Evolutionary conservation across 2,888 invertebrate genomes (phyloP), one percentile per base, ranked within the genome.

Genomic region (Ctena decussata): DNA sequence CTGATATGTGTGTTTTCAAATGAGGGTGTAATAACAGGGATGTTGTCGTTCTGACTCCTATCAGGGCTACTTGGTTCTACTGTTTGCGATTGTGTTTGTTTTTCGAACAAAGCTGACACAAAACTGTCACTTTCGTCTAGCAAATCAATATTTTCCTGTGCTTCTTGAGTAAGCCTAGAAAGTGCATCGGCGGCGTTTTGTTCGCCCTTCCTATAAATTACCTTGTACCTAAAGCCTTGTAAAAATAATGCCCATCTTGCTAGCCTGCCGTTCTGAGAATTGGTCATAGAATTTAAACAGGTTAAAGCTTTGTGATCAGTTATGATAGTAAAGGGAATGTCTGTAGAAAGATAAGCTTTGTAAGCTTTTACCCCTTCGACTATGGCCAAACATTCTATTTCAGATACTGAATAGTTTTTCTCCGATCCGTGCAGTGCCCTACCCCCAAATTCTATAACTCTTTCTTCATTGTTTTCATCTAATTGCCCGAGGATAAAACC

Each of bases 371-470:
- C 53, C 6, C 70, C 77, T 30, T 77, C 77, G 21, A 77, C 53
- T 44, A 77, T 70, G 8, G 77, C 77, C 15, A 77, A 39, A 35
- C 77, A 70, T 37, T 77, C 77, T 39, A 70, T 32, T 41, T 90
- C 91, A 6, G 82, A 71, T 3, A 81, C 80, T 8, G 77, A 60
- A 44, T 87, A 91, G 44, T 90, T 91, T 37, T 84, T 75, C 46
- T 90, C 89, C 21, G 84, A 21, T 32, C 18, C 69, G 71, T 60
- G 80, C 35, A 88, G 98, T 97, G 81, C 53, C 44, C 86, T 77
- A 35, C 85, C 85, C 6, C 73, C 77, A 65, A 87, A 90, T 0
- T 79, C 84, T 21, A 90, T 86, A 0, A 87, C 90, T 5, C 30
- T 30, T 77, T 91, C 90, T 65, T 60, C 74, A 0, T 70, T 76